A percentile compares a stretch with the other conserved stretches of the same genome.
Conservation (phyloP, 2,113 vertebrate species). For the Dipodomys spectabilis region DNA sequence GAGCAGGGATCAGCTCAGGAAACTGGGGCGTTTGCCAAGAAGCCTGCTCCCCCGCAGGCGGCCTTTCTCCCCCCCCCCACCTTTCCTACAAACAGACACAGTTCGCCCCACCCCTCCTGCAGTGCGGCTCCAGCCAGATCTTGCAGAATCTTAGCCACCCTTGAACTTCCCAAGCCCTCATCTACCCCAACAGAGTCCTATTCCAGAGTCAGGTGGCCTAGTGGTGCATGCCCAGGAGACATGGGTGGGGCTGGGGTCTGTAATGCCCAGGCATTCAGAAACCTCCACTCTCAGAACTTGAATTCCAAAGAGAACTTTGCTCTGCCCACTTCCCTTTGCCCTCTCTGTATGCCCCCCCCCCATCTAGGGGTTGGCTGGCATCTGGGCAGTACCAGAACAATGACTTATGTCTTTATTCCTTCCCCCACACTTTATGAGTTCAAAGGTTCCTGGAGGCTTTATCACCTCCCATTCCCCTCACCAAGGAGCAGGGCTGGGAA, state of each 20-base stretch:
- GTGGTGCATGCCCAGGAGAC: not conserved
- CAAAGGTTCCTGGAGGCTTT: slow-evolving; percentile 10
- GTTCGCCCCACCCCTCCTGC: slow-evolving; percentile 70
- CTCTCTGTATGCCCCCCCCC: not conserved
- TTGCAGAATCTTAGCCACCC: slow-evolving; percentile 60
- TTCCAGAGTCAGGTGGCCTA: slow-evolving; percentile 17
- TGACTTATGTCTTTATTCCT: not conserved
- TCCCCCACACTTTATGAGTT: not conserved
- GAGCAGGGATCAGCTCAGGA: slow-evolving; percentile 82
- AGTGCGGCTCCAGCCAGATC: slow-evolving; percentile 59
- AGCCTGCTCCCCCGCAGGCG: slow-evolving; percentile 81
- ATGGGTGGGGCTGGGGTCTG: not conserved
- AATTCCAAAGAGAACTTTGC: not conserved
- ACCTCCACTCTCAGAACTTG: not conserved
- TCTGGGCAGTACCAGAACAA: not conserved
- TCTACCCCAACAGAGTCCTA: not conserved
- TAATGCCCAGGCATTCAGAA: not conserved
- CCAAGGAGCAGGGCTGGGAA: not conserved
- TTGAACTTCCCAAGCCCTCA: slow-evolving; percentile 5
- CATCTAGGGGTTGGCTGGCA: not conserved
- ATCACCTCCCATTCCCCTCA: not conserved
- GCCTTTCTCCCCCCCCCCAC: slow-evolving; percentile 81
- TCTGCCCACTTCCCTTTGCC: not conserved
- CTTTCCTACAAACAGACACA: slow-evolving; percentile 80
- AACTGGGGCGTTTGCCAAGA: slow-evolving; percentile 84